phyloP scores from a whole-genome alignment of 1,140 invertebrate genomes.

The Pogonomyrmex barbatus region DNA sequence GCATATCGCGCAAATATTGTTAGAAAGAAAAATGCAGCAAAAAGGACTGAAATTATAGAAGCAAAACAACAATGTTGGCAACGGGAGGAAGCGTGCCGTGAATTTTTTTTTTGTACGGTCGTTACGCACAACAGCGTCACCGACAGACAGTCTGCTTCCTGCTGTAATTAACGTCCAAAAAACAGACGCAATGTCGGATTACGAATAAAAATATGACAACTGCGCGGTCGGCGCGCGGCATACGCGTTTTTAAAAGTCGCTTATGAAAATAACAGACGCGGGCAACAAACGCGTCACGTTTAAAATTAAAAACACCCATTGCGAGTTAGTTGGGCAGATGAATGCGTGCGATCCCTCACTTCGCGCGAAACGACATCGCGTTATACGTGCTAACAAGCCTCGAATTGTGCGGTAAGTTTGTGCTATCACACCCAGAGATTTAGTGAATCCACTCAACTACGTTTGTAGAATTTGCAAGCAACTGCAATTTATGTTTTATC shows the following conservation, averaged over 20 bases:
- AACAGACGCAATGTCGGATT: constrained; percentile 60
- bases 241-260: constrained; percentile 47
- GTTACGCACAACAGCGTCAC: constrained; percentile 62
- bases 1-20: constrained; percentile 8
- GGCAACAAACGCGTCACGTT: constrained; percentile 38
- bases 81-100: constrained; percentile 13
- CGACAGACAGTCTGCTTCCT: constrained; percentile 56
- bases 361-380: constrained; percentile 25
- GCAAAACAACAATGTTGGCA: constrained; percentile 18
- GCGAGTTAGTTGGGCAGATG: constrained; percentile 44
- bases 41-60: constrained; percentile 27
- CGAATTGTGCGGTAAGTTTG: constrained; percentile 45
- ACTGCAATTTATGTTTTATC: constrained; percentile 27
- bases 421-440: constrained; percentile 28
- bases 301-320: constrained; percentile 60
- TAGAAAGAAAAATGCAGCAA: neutral
- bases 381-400: constrained; percentile 44
- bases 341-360: constrained; percentile 40
- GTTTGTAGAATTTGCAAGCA: constrained; percentile 35
- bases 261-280: constrained; percentile 50
- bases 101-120: constrained; percentile 44
- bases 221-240: constrained; percentile 27
- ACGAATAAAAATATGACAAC: constrained; percentile 62
- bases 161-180: constrained; percentile 62
- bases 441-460: constrained; percentile 33